Base-by-base conservation (phyloP, 2,888 invertebrate species). In the Meghimatium bilineatum region DNA sequence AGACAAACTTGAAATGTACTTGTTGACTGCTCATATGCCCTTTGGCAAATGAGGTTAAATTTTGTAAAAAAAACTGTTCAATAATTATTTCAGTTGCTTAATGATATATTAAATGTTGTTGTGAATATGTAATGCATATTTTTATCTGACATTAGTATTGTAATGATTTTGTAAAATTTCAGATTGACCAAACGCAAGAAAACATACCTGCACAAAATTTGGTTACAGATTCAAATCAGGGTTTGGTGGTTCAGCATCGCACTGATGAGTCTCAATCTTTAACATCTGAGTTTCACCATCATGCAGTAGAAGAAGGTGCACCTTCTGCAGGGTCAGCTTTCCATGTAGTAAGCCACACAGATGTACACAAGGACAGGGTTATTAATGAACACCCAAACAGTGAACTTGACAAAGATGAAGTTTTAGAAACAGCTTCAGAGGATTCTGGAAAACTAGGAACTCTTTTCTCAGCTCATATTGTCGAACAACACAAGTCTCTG, bases 331-430 rank as follows among this genome's bases (percentile, higher is more conserved):
- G 56, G 20, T 80, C 75, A 44, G 79, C 74, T 20, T 83, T 83
- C 74, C 83, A 83, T 66, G 44, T 79, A 34, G 74, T 74, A 14
- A 79, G 79, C n/a, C 72, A 83, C 6, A 23, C 79, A 23, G 63
- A 36, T 38, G 29, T 44, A n/a, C 38, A 67, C 29, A 79, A 79
- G 49, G 67, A 79, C 14, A 17, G 10, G 44, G 5, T 60, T 14
- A n/a, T 63, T 26, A 63, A 20, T 34, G 76, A 36, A 1, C 60
- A 77, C n/a, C 2, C 63, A 63, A 36, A 38, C 36, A 77, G 26
- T n/a, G 26, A 63, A 38, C 23, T 34, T 32, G 34, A 36, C 17
- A 36, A 77, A n/a, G 32, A 23, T 63, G 26, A 10, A 20, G 36
- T 36, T 34, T 1, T 14, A 17, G 76, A 77, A 60, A 77, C 26